phyloP scores from a whole-genome alignment of 2,113 vertebrate species.

The Carassius carassius region DNA sequence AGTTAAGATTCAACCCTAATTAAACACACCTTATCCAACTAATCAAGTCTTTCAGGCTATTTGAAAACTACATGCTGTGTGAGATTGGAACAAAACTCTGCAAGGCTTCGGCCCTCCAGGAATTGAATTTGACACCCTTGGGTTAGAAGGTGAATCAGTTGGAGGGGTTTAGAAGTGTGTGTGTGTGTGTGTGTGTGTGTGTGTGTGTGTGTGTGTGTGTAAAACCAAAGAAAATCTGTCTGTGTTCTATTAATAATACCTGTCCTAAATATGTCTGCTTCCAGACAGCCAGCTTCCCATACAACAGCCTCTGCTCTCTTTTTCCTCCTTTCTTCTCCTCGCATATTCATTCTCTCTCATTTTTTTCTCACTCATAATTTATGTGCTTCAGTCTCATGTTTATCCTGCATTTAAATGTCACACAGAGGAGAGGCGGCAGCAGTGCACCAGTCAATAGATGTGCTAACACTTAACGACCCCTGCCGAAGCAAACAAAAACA shows the following conservation, averaged over 20 bases:
- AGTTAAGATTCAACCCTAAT: too few species aligned
- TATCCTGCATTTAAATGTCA: slow-evolving; percentile 65
- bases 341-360: slow-evolving; percentile 22
- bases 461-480: slow-evolving; percentile 53
- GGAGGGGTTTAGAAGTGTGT: slow-evolving; percentile 18
- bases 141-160: slow-evolving; percentile 33
- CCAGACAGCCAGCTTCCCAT: slow-evolving; percentile 60
- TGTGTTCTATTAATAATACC: slow-evolving; percentile 62
- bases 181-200: slow-evolving; percentile 1
- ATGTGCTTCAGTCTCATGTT: slow-evolving; percentile 55
- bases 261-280: slow-evolving; percentile 71
- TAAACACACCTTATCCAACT: too few species aligned
- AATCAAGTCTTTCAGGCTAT: too few species aligned
- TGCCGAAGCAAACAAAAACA: slow-evolving; percentile 52
- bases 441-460: slow-evolving; percentile 46
- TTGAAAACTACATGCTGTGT: too few species aligned
- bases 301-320: slow-evolving; percentile 53
- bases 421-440: slow-evolving; percentile 58
- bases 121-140: too few species aligned
- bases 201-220: slow-evolving; percentile 25
- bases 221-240: slow-evolving; percentile 4
- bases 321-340: slow-evolving; percentile 14
- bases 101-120: too few species aligned
- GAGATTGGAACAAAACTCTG: too few species aligned
- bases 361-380: slow-evolving; percentile 54